phyloP scores from a whole-genome alignment of 2,113 vertebrate genomes.

The Clarias batrachus region DNA sequence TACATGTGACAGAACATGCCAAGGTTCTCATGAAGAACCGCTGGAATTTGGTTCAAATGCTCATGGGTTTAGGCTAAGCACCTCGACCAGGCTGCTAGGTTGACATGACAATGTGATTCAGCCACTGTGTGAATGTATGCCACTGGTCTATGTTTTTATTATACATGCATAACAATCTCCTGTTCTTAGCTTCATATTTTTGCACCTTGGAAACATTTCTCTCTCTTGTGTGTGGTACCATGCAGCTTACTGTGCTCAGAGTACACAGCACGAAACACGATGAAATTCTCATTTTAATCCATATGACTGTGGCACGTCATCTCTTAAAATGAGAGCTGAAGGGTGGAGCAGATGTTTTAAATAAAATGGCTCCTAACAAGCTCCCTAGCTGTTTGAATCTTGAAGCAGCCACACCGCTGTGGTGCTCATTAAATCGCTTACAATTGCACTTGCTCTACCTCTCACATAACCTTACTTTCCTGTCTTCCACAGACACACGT shows the following conservation, averaged over 20 bases:
- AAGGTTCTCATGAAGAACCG: not conserved
- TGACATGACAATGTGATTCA: not conserved
- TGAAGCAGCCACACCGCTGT: slow-evolving; percentile 24
- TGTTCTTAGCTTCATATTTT: not conserved
- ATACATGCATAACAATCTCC: not conserved
- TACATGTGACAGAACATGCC: not conserved
- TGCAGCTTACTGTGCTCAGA: not conserved
- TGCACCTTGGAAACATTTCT: slow-evolving; percentile 1
- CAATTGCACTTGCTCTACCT: not conserved
- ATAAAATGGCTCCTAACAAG: slow-evolving; percentile 48
- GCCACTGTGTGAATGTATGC: not conserved
- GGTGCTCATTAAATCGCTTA: slow-evolving; percentile 46
- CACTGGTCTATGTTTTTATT: not conserved
- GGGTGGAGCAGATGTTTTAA: slow-evolving; percentile 20
- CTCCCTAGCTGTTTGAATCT: slow-evolving; percentile 44
- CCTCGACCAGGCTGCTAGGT: not conserved
- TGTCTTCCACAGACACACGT: not conserved
- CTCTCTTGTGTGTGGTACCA: not conserved
- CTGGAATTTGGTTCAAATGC: not conserved
- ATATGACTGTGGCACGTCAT: not conserved
- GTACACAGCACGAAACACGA: not conserved
- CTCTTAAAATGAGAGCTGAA: slow-evolving; percentile 14
- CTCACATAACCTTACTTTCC: slow-evolving; percentile 19
- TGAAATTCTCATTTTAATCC: slow-evolving; percentile 25
- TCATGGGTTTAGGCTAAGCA: not conserved